A percentile compares a stretch with the other conserved stretches of the same genome.
phyloP scores from a whole-genome alignment of 2,888 invertebrate genomes.

The Aromia moschata region DNA sequence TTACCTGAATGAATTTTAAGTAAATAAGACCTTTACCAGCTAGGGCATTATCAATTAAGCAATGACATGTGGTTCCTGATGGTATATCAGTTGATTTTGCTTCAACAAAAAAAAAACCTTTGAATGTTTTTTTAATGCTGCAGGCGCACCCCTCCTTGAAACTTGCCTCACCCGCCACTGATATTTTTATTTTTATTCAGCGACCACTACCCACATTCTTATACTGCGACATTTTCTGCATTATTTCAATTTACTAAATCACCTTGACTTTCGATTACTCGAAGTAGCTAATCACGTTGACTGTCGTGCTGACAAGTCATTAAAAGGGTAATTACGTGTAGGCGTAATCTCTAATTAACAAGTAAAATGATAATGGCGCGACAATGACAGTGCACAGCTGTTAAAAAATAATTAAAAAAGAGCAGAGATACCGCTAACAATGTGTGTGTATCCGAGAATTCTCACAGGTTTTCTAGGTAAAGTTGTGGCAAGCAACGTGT shows the following conservation, averaged over 20 bases:
- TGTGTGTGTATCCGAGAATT: neutral
- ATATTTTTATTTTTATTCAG: no score
- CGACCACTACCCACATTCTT: no score
- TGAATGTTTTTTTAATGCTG: no score
- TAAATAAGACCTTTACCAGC: no score
- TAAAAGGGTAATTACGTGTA: neutral
- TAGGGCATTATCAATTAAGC: no score
- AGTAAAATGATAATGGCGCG: neutral
- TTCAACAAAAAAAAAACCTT: no score
- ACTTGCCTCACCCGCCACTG: no score
- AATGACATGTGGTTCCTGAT: no score
- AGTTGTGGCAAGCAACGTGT: neutral
- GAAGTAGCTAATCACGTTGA: neutral
- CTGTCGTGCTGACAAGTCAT: neutral
- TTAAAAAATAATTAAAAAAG: constrained; percentile 5
- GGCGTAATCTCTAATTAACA: neutral
- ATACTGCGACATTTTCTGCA: no score
- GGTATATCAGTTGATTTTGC: no score
- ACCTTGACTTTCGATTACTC: constrained; percentile 1
- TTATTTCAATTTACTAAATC: neutral
- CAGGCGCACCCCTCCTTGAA: no score
- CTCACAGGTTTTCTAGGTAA: constrained; percentile 2
- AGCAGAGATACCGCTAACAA: neutral
- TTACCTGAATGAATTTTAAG: no score
- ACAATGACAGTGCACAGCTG: neutral